A percentile compares a stretch with the other conserved stretches of the same genome.
These are phyloP conservation scores for Hemicentrotus pulcherrimus DNA, from an alignment of 35 echinoderm and acorn worm species.

Conservation along the genomic window DNA sequence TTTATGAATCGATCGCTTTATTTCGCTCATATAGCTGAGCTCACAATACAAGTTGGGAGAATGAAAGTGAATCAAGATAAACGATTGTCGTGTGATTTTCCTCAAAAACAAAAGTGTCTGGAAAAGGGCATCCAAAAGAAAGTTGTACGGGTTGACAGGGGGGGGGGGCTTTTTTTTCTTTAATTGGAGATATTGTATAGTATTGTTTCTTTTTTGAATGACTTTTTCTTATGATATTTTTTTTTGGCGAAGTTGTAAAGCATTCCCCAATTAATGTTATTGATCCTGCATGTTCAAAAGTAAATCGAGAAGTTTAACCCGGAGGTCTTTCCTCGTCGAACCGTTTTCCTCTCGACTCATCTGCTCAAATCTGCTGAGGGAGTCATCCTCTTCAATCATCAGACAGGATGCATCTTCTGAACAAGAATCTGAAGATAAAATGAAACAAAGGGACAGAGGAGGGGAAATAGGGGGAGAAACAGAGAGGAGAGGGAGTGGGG, in stretches of 20 bases:
- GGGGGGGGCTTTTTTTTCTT: not conserved
- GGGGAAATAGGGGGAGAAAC: not conserved
- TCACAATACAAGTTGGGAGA: not conserved
- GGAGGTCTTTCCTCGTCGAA: slow-evolving; percentile 25
- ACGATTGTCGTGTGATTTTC: not conserved
- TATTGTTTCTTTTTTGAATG: not conserved
- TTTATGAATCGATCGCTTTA: not conserved
- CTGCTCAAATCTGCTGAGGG: not conserved
- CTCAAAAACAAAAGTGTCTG: not conserved
- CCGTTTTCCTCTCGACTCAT: slow-evolving; percentile 19
- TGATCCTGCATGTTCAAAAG: slow-evolving; percentile 39
- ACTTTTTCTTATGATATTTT: not conserved
- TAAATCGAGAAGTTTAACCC: slow-evolving; percentile 45
- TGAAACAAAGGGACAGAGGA: not conserved
- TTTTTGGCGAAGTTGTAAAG: not conserved
- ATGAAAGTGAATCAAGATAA: not conserved
- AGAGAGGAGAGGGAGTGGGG: not conserved
- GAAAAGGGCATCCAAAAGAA: not conserved
- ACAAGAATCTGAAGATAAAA: slow-evolving; percentile 5
- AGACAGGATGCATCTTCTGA: slow-evolving; percentile 36
- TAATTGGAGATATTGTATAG: not conserved
- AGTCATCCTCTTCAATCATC: not conserved
- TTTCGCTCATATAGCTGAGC: not conserved
- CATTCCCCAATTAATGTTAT: not conserved
- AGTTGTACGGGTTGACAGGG: not conserved